Evolutionary conservation across 2,113 vertebrate genomes (phyloP).

Genomic region (Hyperopisus bebe): DNA sequence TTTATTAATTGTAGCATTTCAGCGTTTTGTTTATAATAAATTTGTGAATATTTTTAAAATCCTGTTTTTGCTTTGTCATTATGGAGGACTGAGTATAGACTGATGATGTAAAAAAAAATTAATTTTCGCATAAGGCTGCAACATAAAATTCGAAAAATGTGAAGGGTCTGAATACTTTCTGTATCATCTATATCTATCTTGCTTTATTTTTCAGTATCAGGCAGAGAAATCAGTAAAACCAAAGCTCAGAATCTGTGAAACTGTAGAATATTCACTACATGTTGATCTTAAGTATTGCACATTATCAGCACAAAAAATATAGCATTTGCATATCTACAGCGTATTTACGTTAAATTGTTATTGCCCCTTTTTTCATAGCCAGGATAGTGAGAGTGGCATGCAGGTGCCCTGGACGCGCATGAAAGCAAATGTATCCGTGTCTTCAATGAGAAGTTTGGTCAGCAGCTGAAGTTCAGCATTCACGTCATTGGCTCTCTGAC

Average conservation of each 20-base stretch:
- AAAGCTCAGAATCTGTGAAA: background rate
- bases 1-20: background rate
- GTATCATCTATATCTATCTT: background rate
- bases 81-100: background rate
- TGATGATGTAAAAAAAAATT: background rate
- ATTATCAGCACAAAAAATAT: background rate
- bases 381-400: background rate
- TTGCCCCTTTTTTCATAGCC: background rate
- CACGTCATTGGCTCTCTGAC: conserved; percentile 53
- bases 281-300: background rate
- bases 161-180: background rate
- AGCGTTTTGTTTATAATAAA: background rate
- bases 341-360: background rate
- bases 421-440: background rate
- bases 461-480: conserved; percentile 56
- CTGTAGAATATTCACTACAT: background rate
- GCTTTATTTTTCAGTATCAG: background rate
- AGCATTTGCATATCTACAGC: background rate
- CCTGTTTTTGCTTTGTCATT: background rate
- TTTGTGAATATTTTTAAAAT: background rate
- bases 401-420: conserved; percentile 17
- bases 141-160: background rate
- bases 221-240: background rate
- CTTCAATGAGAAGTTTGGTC: conserved; percentile 29
- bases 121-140: background rate